These are phyloP conservation scores for Pangasius mekongensis DNA, from an alignment of 2,797 vertebrate species.

Conservation along the genomic window DNA sequence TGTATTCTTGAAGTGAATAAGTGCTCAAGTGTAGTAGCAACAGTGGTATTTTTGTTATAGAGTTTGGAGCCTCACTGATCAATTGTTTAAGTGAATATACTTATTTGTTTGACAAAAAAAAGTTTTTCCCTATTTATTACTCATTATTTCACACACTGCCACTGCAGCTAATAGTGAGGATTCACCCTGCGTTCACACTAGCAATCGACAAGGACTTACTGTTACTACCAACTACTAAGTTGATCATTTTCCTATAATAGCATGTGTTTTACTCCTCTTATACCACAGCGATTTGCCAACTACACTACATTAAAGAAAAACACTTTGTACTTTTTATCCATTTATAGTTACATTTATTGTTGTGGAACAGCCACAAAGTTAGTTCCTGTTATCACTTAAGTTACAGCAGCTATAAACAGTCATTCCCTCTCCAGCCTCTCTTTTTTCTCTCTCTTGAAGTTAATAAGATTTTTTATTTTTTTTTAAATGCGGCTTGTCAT, in stretches of 20 bases:
- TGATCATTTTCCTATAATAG: background rate
- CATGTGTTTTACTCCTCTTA: background rate
- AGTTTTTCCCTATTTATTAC: conserved; percentile 80
- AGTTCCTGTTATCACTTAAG: background rate
- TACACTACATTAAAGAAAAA: background rate
- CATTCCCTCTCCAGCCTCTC: background rate
- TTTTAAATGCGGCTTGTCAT: background rate
- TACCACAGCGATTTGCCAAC: too few species aligned
- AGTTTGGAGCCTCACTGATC: conserved; percentile 53
- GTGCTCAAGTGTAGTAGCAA: conserved; percentile 72
- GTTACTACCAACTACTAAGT: background rate
- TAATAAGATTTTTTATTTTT: background rate
- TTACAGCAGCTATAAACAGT: background rate
- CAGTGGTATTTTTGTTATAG: conserved; percentile 70
- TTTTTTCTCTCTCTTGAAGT: background rate
- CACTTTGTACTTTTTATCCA: background rate
- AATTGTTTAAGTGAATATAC: conserved; percentile 61
- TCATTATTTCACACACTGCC: conserved; percentile 64
- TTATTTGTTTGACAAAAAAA: conserved; percentile 67
- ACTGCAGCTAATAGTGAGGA: conserved; percentile 36
- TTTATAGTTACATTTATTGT: background rate
- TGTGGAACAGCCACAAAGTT: background rate
- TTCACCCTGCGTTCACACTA: conserved; percentile 30
- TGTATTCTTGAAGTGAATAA: conserved; percentile 68
- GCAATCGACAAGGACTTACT: background rate